Conservation (phyloP, 2,797 vertebrate genomes). For the Onychomys leucogaster region DNA sequence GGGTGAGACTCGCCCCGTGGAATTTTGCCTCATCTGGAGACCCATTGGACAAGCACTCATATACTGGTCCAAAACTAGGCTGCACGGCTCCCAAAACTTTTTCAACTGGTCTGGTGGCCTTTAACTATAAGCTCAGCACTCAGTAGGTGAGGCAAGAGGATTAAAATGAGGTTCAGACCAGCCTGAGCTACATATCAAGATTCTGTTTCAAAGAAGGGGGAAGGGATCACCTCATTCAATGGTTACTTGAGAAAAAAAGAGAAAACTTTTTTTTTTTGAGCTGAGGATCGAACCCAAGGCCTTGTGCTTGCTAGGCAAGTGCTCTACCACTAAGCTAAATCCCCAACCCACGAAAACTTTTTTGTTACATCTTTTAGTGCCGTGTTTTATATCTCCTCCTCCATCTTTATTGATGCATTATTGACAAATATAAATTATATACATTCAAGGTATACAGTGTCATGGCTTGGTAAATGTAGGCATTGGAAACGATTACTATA, state of each 20-base stretch:
- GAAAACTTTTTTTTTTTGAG: not conserved
- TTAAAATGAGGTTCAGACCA: not conserved
- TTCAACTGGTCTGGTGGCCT: not conserved
- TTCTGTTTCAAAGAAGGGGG: not conserved
- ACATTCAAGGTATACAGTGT: not conserved
- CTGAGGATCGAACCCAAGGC: too few relatives aligned
- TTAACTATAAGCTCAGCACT: not conserved
- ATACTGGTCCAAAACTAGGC: not conserved
- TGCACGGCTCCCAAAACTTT: not conserved
- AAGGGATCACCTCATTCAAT: not conserved
- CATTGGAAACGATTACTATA: not conserved
- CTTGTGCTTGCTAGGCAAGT: too few relatives aligned
- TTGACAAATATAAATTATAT: not conserved
- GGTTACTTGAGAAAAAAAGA: not conserved
- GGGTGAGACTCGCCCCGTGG: not conserved
- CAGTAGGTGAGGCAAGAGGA: too few relatives aligned
- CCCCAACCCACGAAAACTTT: too few relatives aligned
- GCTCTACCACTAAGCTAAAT: too few relatives aligned
- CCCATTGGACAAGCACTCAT: not conserved
- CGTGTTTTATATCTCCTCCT: not conserved
- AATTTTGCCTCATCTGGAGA: not conserved
- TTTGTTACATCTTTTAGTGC: conserved; percentile 33
- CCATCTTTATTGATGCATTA: not conserved
- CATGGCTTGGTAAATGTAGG: not conserved
- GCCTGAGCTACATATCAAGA: not conserved